A percentile compares a stretch with the other conserved stretches of the same genome.
Evolutionary conservation across 2,113 vertebrate species (phyloP).

Genomic region (Eudyptes chrysolophus): DNA sequence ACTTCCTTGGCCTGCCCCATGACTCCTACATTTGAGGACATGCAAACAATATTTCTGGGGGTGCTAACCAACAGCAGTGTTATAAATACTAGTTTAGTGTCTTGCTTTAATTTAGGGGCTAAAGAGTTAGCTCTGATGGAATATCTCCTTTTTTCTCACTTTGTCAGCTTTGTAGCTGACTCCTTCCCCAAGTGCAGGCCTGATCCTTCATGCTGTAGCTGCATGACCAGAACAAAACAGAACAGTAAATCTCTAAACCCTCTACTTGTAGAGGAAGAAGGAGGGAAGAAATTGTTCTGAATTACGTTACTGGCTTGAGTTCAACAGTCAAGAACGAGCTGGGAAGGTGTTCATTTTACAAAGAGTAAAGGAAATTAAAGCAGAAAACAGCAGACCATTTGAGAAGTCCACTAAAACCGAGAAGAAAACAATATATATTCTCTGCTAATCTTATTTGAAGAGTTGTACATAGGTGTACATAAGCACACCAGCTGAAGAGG

Average conservation of each 20-base stretch:
- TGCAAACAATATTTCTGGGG: background rate
- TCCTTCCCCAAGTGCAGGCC: background rate
- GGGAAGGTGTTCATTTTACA: background rate
- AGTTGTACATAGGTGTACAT: background rate
- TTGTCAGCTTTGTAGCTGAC: background rate
- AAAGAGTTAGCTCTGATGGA: background rate
- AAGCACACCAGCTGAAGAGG: background rate
- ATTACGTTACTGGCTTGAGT: background rate
- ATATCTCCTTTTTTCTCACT: background rate
- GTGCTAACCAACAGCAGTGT: background rate
- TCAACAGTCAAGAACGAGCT: background rate
- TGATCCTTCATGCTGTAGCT: background rate
- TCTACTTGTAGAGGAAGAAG: background rate
- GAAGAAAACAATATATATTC: background rate
- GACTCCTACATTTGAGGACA: background rate
- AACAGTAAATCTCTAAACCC: background rate
- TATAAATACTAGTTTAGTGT: background rate
- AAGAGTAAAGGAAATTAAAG: background rate
- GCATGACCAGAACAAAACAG: background rate
- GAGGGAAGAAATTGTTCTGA: background rate
- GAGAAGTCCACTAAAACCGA: background rate
- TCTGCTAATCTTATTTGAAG: background rate
- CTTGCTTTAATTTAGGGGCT: background rate
- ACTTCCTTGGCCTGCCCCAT: background rate
- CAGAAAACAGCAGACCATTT: background rate